Evolutionary conservation across 2,888 invertebrate genomes (phyloP), one percentile per base, ranked within the genome.

Genomic region (Pristionchus japonicus): DNA sequence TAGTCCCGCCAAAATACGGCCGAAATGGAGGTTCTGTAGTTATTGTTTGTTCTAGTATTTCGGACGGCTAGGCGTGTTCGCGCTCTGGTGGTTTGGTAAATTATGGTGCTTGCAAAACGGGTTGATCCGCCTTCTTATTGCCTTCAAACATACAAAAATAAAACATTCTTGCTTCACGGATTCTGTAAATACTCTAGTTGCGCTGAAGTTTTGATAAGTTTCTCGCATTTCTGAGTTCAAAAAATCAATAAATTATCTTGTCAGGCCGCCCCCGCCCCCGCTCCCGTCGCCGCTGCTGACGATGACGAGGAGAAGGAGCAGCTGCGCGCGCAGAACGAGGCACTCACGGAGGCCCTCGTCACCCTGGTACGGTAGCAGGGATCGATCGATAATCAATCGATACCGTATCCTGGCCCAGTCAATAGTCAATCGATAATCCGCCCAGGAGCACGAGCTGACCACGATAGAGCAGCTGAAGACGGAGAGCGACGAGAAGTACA

Each of bases 271-370:
- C 67, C 67, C 67, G 67, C 67, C 17, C 34, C 67, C 34, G 67
- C 67, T 31, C 61, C 61, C n/a, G 9, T 57, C 23, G 61, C 61
- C 27, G 67, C 27, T 6, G 27, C 11, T 37, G 27, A 15, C 31
- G 34, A 74, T 23, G 67, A 64, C 20, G 15, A 43, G 47, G 86
- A 67, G 43, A 31, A n/a, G 13, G 86, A 86, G 43, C n/a, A 43
- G 86, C 67, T 86, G 64, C 64, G 67, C 52, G n/a, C 47, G 27
- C 67, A 86, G 86, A 86, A 86, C 67, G 67, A 86, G 11, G 23
- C n/a, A 15, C 31, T 47, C 67, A 31, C 31, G 15, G 67, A 86
- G 6, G 86, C 86, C 43, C 67, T 86, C 31, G 85, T 23, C 17
- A 27, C 23, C 37, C 49, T 83, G 52, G 47, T 67, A 27, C 4